Conservation (phyloP, 2,113 vertebrate species). For the Mus spicilegus region DNA sequence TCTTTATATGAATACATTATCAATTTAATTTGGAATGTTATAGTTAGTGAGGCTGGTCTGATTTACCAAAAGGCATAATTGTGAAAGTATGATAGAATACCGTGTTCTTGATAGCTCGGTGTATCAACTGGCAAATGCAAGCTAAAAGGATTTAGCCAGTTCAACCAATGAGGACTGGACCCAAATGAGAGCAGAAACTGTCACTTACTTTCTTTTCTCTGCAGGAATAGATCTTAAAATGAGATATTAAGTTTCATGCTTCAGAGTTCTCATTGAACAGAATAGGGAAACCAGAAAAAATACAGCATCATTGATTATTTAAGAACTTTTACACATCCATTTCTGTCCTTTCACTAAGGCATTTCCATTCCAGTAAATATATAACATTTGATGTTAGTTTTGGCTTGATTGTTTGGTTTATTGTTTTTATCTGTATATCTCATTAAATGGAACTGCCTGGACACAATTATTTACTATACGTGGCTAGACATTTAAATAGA, state of each 20-base stretch:
- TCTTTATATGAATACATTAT: background rate
- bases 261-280: background rate
- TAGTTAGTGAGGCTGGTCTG: background rate
- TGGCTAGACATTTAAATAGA: background rate
- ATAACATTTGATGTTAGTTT: background rate
- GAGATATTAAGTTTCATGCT: background rate
- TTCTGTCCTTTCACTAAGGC: background rate
- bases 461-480: background rate
- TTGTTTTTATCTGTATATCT: background rate
- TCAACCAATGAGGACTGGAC: background rate
- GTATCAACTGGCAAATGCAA: background rate
- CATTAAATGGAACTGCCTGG: background rate
- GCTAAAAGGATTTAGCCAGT: background rate
- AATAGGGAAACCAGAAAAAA: background rate
- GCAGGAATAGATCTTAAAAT: background rate
- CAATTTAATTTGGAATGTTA: slow-evolving; percentile 23
- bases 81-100: background rate
- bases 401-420: background rate
- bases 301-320: background rate
- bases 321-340: background rate
- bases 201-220: background rate
- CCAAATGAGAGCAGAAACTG: background rate
- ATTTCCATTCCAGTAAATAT: background rate
- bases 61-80: slow-evolving; percentile 20
- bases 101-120: background rate